Percentiles rank a stretch among this genome's conserved stretches.
Conservation (phyloP, 2,113 vertebrate genomes). For the Ia io region DNA sequence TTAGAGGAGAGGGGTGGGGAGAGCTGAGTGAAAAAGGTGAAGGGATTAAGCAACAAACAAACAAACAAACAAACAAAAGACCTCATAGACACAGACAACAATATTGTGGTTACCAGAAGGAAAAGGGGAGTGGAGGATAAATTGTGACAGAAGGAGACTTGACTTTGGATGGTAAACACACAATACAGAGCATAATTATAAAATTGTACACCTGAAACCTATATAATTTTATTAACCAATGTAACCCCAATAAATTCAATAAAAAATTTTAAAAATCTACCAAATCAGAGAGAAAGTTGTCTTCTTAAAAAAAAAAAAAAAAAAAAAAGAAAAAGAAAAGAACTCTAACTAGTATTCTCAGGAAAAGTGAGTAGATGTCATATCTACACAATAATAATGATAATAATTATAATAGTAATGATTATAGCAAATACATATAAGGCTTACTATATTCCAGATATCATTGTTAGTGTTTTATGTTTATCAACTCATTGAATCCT, state of each 20-base stretch:
- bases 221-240: neutral
- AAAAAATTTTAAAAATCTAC: neutral
- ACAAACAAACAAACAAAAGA: neutral
- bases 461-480: neutral
- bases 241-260: neutral
- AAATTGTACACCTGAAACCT: neutral
- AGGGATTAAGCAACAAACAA: neutral
- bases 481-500: neutral
- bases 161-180: neutral
- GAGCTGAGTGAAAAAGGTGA: too few species aligned
- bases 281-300: neutral
- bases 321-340: neutral
- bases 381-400: neutral
- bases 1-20: too few species aligned
- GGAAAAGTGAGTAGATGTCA: neutral
- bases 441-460: neutral
- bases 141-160: neutral
- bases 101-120: neutral
- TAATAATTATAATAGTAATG: neutral
- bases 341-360: neutral
- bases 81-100: neutral
- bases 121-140: neutral
- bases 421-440: neutral
- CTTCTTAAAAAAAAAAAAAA: neutral
- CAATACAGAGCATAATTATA: neutral